phyloP scores from a whole-genome alignment of 53 echinoderm and acorn worm genomes.

The Stichopus horrens region DNA sequence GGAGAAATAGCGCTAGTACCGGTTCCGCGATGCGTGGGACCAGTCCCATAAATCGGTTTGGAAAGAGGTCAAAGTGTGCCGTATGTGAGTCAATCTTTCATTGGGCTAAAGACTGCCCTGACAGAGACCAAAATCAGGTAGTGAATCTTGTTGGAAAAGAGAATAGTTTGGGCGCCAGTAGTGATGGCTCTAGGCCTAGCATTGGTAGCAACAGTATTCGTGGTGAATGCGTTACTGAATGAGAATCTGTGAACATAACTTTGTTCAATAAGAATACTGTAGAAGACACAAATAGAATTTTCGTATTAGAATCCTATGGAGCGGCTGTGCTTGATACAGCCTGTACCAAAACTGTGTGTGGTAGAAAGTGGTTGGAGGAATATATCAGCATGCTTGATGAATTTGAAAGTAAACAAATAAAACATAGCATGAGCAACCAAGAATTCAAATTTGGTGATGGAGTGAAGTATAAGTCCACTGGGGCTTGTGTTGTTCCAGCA shows the following conservation, averaged over 20 bases:
- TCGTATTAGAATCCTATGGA: conserved; percentile 8
- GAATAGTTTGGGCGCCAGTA: not conserved
- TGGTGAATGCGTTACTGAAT: not conserved
- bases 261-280: not conserved
- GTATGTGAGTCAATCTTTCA: conserved; percentile 41
- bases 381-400: conserved; percentile 23
- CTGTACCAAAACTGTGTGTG: conserved; percentile 47
- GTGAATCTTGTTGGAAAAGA: not conserved
- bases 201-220: not conserved
- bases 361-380: conserved; percentile 22
- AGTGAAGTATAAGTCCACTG: not conserved
- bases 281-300: not conserved
- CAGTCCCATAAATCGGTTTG: conserved; percentile 46
- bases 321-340: conserved; percentile 37
- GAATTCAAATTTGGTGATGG: conserved; percentile 50
- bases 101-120: conserved; percentile 42
- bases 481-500: not conserved
- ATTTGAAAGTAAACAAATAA: not conserved
- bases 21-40: not conserved
- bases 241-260: not conserved
- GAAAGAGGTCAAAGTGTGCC: conserved; percentile 15
- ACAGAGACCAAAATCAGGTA: conserved; percentile 3
- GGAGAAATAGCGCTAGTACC: not conserved
- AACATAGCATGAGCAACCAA: not conserved
- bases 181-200: not conserved